Evolutionary conservation across 2,113 vertebrate genomes (phyloP).

Genomic region (Heterotis niloticus): DNA sequence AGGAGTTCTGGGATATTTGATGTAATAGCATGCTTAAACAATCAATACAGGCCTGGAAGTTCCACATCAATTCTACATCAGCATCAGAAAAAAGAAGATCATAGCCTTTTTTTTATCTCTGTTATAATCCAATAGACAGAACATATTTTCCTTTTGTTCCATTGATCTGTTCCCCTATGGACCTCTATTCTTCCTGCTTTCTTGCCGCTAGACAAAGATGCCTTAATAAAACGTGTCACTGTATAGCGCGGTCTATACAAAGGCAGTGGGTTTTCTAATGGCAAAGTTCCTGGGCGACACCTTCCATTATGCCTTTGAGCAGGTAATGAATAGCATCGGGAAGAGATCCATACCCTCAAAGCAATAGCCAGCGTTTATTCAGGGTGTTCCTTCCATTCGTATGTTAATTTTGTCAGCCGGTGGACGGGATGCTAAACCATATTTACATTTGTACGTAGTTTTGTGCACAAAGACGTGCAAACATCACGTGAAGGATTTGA

Average conservation of each 20-base stretch:
- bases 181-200: neutral
- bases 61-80: neutral
- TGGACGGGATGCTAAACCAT: too few relatives aligned
- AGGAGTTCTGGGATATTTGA: neutral
- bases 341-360: neutral
- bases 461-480: too few relatives aligned
- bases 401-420: too few relatives aligned
- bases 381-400: too few relatives aligned
- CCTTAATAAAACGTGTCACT: neutral
- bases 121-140: neutral
- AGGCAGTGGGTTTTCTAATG: conserved; percentile 7
- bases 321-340: neutral
- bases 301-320: too few relatives aligned
- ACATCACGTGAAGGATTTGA: too few relatives aligned
- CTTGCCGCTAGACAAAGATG: conserved; percentile 15
- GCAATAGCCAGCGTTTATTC: too few relatives aligned
- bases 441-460: too few relatives aligned
- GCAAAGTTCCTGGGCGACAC: neutral
- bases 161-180: neutral
- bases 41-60: neutral
- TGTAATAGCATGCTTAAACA: neutral
- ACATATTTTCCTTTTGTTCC: conserved; percentile 9
- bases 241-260: neutral
- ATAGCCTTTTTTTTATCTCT: neutral
- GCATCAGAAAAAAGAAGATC: neutral